A percentile compares a stretch with the other conserved stretches of the same genome.
Evolutionary conservation across 1,140 invertebrate genomes (phyloP).

Genomic region (Plodia interpunctella): DNA sequence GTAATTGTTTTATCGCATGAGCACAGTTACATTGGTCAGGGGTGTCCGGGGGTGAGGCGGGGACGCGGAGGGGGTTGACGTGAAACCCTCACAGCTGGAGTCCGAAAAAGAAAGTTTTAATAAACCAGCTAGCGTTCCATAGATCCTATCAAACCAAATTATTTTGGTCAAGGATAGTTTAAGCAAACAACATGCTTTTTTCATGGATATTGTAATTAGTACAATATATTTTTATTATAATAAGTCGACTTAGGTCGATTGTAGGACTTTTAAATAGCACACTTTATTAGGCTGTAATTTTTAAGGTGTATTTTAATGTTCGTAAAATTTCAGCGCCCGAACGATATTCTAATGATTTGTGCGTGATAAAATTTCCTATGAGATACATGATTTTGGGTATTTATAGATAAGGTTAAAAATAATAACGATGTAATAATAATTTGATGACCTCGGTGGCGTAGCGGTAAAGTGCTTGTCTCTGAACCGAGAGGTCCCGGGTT

Average conservation of each 20-base stretch:
- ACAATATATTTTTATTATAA: not conserved
- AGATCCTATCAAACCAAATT: constrained; percentile 63
- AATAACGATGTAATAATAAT: too few relatives aligned
- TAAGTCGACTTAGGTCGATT: not conserved
- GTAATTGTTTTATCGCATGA: constrained; percentile 75
- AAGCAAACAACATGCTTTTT: constrained; percentile 37
- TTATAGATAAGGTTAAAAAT: too few relatives aligned
- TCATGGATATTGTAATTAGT: constrained; percentile 20
- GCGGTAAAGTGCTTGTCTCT: too few relatives aligned
- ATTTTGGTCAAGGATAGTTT: constrained; percentile 68
- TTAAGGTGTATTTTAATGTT: too few relatives aligned
- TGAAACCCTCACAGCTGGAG: constrained; percentile 56
- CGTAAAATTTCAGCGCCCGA: too few relatives aligned
- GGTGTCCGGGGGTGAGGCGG: constrained; percentile 19
- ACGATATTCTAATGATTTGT: too few relatives aligned
- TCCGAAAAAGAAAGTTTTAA: constrained; percentile 56
- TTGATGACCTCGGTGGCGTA: too few relatives aligned
- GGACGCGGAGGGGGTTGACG: constrained; percentile 10
- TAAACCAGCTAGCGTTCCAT: constrained; percentile 47
- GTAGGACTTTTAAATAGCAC: not conserved
- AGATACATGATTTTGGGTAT: too few relatives aligned
- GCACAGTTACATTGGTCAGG: constrained; percentile 39
- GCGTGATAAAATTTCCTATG: too few relatives aligned
- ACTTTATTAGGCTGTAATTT: not conserved
- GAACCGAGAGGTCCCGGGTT: too few relatives aligned